phyloP scores from a whole-genome alignment of 2,113 vertebrate species.

The Benthochromis sp. region DNA sequence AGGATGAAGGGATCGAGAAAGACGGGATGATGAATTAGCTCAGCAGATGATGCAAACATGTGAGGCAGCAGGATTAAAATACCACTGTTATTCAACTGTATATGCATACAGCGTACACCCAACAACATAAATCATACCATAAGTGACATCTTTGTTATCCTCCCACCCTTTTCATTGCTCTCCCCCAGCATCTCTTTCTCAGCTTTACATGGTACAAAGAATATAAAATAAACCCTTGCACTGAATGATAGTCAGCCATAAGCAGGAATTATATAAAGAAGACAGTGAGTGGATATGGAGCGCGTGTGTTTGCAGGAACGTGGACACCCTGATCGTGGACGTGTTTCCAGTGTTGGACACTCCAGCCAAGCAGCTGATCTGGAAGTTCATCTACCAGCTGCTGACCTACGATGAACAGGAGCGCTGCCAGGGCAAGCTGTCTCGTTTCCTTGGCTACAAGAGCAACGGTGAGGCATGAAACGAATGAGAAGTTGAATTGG shows the following conservation, averaged over 20 bases:
- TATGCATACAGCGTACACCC: background rate
- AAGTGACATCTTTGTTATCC: background rate
- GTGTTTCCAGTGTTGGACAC: constrained; percentile 93
- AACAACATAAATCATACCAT: background rate
- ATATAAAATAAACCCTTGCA: background rate
- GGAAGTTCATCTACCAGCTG: constrained; percentile 98
- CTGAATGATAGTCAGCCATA: background rate
- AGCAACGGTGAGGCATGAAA: constrained; percentile 48
- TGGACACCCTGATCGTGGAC: constrained; percentile 85
- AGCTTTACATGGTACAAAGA: background rate
- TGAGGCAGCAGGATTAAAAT: background rate
- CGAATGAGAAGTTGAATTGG: background rate
- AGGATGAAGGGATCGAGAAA: background rate
- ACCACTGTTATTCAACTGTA: background rate
- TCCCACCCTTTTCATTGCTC: constrained; percentile 1
- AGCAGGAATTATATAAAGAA: background rate
- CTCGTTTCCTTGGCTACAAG: constrained; percentile 91
- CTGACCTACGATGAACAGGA: constrained; percentile 96
- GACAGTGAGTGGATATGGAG: background rate
- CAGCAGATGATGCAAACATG: background rate
- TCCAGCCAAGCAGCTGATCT: constrained; percentile 94
- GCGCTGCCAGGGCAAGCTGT: constrained; percentile 91
- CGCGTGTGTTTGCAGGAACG: constrained; percentile 38
- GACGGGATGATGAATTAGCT: background rate
- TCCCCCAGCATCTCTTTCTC: background rate